Percentiles rank a stretch among this genome's conserved stretches.
Conservation (phyloP, 2,113 vertebrate species). For the Sylvilagus bachmani region DNA sequence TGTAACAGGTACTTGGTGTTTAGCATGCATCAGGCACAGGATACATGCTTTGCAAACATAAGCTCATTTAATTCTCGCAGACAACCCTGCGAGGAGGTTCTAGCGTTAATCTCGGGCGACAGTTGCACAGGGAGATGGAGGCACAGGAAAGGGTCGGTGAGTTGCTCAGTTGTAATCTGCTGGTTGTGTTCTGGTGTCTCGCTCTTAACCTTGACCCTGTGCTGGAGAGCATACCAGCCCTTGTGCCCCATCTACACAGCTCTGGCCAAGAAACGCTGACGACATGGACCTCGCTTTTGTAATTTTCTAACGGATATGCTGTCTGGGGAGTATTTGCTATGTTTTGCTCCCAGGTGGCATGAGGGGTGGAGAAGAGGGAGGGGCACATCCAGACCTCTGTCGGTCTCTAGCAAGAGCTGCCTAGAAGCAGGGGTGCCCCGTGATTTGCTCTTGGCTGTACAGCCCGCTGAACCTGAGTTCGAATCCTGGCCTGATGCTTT, state of each 20-base stretch:
- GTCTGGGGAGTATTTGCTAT: background rate
- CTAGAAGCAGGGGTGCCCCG: background rate
- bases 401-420: background rate
- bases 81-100: conserved; percentile 6
- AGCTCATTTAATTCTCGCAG: conserved; percentile 36
- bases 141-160: background rate
- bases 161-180: background rate
- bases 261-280: conserved; percentile 50
- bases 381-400: background rate
- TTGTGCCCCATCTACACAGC: background rate
- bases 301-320: background rate
- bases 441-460: background rate
- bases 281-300: background rate
- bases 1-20: background rate
- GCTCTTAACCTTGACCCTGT: conserved; percentile 38
- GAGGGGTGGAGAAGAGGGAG: too few species aligned
- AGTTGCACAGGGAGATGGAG: background rate
- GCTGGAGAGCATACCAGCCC: background rate
- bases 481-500: background rate
- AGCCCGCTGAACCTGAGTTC: background rate
- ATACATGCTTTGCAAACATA: conserved; percentile 54
- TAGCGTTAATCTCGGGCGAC: conserved; percentile 16
- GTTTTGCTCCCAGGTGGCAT: background rate
- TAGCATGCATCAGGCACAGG: background rate
- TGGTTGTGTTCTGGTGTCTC: background rate